Evolutionary conservation across 2,888 invertebrate species (phyloP), one percentile per base, ranked within the genome.

Genomic region (Hydrotaea cyrtoneurina): DNA sequence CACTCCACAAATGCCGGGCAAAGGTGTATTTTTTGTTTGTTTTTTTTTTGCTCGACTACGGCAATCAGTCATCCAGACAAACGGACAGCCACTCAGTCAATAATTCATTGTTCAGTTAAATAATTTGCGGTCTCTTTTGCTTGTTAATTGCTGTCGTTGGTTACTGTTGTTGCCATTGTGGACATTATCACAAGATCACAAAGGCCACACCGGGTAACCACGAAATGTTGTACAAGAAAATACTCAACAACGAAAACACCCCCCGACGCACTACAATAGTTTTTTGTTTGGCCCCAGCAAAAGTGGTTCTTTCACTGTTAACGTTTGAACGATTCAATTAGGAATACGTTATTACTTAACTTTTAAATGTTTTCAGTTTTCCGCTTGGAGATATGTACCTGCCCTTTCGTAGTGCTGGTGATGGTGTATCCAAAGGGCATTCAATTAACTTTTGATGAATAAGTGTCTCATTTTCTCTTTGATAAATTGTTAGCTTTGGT

Each of bases 111-210:
- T 46, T 69, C 43, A 46, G 19, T 21, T 66, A 31, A 31, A 31
- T 31, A 66, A 66, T 66, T 66, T 66, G 66, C 11, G 39, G 66
- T 66, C 11, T 66, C 11, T 36, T 23, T 64, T 64, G 36, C 64
- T 31, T 39, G 43, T 46, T 69, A 69, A 69, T 69, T 21, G 50
- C 7, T n/a, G n/a, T 36, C 31, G 31, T 59, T 59, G 26, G 8
- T 39, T 13, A 39, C 13, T 19, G 66, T 55, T 7, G 13, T 43
- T 39, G 66, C 17, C 36, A 66, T 66, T 39, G 43, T 17, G 17
- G 19, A 36, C 66, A 66, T 39, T 62, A 66, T 43, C 66, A 46
- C 5, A 3, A 23, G 69, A 46, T 39, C 8, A 46, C 43, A 66
- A 39, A 39, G 66, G 10, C 43, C 66, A 26, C 46, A 46, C 19